A percentile compares a stretch with the other conserved stretches of the same genome.
These are phyloP conservation scores for Amia ocellicauda DNA, from an alignment of 2,113 vertebrate genomes.

Conservation along the genomic window DNA sequence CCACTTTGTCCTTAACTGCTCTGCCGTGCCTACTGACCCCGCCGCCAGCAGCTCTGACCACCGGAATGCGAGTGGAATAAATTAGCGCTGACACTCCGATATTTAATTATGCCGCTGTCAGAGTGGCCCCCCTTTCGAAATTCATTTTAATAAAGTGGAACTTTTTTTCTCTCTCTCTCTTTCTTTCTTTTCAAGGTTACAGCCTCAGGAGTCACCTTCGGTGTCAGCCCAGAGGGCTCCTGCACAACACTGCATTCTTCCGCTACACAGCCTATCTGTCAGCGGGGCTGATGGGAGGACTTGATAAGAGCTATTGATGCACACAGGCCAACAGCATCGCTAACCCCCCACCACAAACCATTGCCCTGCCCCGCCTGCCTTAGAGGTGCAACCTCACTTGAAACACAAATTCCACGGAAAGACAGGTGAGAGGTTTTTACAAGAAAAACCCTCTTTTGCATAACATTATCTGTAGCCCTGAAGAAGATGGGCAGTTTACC, in stretches of 20 bases:
- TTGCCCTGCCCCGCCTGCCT: conserved; percentile 42
- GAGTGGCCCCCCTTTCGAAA: conserved; percentile 91
- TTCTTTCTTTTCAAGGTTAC: conserved; percentile 88
- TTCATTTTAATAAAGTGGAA: conserved; percentile 99
- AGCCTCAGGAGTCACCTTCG: conserved; percentile 91
- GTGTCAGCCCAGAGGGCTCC: conserved; percentile 85
- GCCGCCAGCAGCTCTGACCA: conserved; percentile 80
- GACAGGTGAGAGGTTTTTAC: too few relatives aligned
- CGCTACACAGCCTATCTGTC: conserved; percentile 65
- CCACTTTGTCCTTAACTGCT: conserved; percentile 67
- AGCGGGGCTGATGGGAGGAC: conserved; percentile 78
- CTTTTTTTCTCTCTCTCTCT: conserved; percentile 59
- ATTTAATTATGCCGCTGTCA: conserved; percentile 99
- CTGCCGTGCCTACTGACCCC: conserved; percentile 72
- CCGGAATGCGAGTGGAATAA: conserved; percentile 91
- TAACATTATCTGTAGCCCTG: too few relatives aligned
- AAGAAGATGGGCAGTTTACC: too few relatives aligned
- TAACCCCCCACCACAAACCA: conserved; percentile 16
- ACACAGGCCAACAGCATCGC: conserved; percentile 45
- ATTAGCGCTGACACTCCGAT: conserved; percentile 98
- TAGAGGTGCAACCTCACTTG: conserved; percentile 78
- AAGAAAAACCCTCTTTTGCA: too few relatives aligned
- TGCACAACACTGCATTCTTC: conserved; percentile 67
- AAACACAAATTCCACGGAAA: conserved; percentile 59
- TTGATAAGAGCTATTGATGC: conserved; percentile 66